These are phyloP conservation scores for Prietella phreatophila DNA, from an alignment of 2,113 vertebrate species.

Conservation along the genomic window DNA sequence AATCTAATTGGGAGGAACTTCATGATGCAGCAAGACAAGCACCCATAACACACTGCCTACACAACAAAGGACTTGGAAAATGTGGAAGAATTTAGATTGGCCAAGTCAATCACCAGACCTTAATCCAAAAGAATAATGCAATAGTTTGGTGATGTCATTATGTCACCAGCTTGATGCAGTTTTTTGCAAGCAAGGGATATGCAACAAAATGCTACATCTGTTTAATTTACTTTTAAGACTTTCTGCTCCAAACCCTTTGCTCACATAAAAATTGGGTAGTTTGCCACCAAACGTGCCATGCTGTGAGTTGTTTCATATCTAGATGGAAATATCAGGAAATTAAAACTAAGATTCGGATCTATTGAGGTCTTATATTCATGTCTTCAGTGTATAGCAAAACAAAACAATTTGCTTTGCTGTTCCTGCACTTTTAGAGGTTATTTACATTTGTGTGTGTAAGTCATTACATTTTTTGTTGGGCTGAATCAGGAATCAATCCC, in stretches of 20 bases:
- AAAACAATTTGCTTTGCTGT: not conserved
- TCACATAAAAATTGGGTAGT: not conserved
- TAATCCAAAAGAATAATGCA: not conserved
- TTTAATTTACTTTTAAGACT: not conserved
- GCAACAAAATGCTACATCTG: not conserved
- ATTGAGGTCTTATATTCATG: not conserved
- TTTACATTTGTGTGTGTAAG: not conserved
- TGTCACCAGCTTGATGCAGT: not conserved
- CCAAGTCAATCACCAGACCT: not conserved
- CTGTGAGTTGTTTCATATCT: not conserved
- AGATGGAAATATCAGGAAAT: not conserved
- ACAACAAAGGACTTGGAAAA: not conserved
- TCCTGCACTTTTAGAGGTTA: not conserved
- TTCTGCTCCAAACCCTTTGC: not conserved
- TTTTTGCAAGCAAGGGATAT: not conserved
- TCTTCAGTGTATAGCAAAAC: not conserved
- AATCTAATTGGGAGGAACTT: not conserved
- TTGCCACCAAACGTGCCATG: not conserved
- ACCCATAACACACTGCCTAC: not conserved
- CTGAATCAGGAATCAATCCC: constrained; percentile 86
- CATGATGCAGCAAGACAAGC: not conserved
- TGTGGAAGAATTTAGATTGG: not conserved
- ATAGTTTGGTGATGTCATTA: no score
- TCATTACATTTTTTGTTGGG: not conserved
- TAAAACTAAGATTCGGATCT: not conserved